Percentiles rank a stretch among this genome's conserved stretches.
Conservation (phyloP, 2,888 invertebrate genomes). For the Vannuccia rotundouncinata region DNA sequence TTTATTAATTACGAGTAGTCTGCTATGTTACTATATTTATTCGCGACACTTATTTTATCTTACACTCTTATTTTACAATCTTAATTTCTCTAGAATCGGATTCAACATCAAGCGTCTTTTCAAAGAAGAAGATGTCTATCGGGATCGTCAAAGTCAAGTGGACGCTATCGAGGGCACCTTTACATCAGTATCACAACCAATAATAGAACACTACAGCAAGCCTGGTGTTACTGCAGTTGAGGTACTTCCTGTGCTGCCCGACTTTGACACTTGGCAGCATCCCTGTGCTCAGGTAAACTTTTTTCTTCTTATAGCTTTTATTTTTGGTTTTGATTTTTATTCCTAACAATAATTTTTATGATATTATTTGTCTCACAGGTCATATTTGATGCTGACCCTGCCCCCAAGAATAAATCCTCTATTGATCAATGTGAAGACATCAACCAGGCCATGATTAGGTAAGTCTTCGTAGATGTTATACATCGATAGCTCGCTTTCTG, state of each 20-base stretch:
- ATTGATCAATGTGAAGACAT: too few species aligned
- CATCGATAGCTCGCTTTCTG: too few species aligned
- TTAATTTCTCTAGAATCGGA: too few species aligned
- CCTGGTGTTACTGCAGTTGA: conserved; percentile 86
- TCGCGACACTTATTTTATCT: too few species aligned
- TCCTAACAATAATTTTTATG: too few species aligned
- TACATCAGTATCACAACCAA: conserved; percentile 68
- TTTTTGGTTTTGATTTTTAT: background rate
- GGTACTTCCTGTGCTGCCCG: conserved; percentile 79
- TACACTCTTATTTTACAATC: too few species aligned
- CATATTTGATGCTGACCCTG: conserved; percentile 35
- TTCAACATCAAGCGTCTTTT: conserved; percentile 81
- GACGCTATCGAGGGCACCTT: conserved; percentile 95
- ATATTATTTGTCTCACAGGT: background rate
- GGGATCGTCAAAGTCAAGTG: conserved; percentile 93
- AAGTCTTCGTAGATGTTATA: too few species aligned
- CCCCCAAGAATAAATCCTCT: conserved; percentile 23
- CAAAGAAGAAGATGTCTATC: conserved; percentile 82
- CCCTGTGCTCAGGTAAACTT: conserved; percentile 83
- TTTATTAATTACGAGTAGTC: too few species aligned
- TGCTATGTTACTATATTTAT: too few species aligned
- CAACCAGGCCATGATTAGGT: too few species aligned
- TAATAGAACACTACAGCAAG: conserved; percentile 86
- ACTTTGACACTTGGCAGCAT: conserved; percentile 90
- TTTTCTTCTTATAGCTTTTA: background rate